These are phyloP conservation scores for Acronicta psi DNA, from an alignment of 2,888 invertebrate species.

Conservation along the genomic window DNA sequence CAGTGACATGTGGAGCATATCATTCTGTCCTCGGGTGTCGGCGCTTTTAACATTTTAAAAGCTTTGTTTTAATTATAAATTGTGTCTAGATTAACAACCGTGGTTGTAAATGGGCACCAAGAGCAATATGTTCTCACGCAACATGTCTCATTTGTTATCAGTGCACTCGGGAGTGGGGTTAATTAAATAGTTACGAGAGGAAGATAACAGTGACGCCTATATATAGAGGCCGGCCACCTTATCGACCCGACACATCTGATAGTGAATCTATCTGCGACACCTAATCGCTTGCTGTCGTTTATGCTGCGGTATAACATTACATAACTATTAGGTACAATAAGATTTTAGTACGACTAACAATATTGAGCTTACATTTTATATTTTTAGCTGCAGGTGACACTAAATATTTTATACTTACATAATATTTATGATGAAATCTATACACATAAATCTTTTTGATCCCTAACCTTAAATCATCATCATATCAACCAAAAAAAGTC, in stretches of 20 bases:
- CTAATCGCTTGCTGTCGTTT: slow-evolving; percentile 63
- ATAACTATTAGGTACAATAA: slow-evolving; percentile 28
- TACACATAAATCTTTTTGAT: no score
- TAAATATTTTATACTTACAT: no score
- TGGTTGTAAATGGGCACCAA: slow-evolving; percentile 35
- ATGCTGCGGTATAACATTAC: slow-evolving; percentile 39
- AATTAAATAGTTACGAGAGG: slow-evolving; percentile 84
- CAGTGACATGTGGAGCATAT: slow-evolving; percentile 33
- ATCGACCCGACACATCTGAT: slow-evolving; percentile 82
- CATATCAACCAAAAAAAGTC: no score
- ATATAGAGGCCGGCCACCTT: slow-evolving; percentile 77
- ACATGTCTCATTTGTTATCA: slow-evolving; percentile 76
- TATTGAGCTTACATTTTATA: background rate
- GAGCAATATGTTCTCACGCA: slow-evolving; percentile 76
- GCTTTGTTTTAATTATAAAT: slow-evolving; percentile 48
- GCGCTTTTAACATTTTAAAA: slow-evolving; percentile 50
- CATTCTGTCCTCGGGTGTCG: slow-evolving; percentile 39
- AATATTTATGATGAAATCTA: no score
- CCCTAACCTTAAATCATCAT: no score
- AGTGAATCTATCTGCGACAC: slow-evolving; percentile 70
- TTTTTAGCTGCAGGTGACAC: no score
- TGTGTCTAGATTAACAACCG: slow-evolving; percentile 34
- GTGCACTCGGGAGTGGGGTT: slow-evolving; percentile 79
- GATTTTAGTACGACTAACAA: slow-evolving; percentile 10
- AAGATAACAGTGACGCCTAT: slow-evolving; percentile 81